phyloP scores from a whole-genome alignment of 2,113 vertebrate species.

The Calonectris borealis region DNA sequence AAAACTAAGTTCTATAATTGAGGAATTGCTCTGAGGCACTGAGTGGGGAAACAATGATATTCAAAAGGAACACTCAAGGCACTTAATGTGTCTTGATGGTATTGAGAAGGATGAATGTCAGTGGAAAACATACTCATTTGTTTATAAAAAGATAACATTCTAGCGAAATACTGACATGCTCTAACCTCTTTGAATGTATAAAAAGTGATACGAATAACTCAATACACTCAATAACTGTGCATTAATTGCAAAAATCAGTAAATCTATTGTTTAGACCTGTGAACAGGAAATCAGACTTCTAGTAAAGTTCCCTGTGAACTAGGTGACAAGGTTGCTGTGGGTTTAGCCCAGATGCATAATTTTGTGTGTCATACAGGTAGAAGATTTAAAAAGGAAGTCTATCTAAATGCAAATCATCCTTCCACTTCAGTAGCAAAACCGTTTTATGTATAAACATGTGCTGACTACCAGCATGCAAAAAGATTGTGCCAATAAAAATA shows the following conservation, averaged over 20 bases:
- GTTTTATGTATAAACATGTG: not conserved
- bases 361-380: not conserved
- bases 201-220: not conserved
- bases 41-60: not conserved
- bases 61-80: not conserved
- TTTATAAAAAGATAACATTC: not conserved
- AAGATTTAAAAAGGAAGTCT: not conserved
- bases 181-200: not conserved
- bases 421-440: not conserved
- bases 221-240: not conserved
- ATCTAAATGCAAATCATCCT: not conserved
- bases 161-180: not conserved
- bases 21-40: not conserved
- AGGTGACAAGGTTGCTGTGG: not conserved
- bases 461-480: not conserved
- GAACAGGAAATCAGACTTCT: not conserved
- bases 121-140: not conserved
- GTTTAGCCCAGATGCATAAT: not conserved
- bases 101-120: not conserved
- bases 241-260: not conserved
- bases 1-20: not conserved
- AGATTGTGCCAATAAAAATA: not conserved
- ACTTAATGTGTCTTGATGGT: not conserved
- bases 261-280: not conserved
- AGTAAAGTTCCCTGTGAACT: not conserved